A percentile compares a stretch with the other conserved stretches of the same genome.
These are phyloP conservation scores for Serinus canaria DNA, from an alignment of 2,113 vertebrate genomes.

Conservation along the genomic window DNA sequence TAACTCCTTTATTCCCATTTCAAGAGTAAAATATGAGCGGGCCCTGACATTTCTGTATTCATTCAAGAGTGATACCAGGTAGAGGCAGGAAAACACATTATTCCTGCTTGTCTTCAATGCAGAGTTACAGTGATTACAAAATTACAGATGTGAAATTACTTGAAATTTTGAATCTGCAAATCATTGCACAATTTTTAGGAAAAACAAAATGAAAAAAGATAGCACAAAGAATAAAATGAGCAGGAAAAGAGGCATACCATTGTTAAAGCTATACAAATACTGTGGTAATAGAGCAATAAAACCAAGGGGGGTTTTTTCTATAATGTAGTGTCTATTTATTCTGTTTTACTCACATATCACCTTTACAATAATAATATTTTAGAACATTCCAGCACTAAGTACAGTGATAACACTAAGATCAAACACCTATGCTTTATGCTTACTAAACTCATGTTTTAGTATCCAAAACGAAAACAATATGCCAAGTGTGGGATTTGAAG, in stretches of 20 bases:
- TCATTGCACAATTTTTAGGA: neutral
- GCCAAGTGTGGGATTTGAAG: neutral
- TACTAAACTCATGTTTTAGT: neutral
- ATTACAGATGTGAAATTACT: neutral
- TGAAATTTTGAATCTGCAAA: neutral
- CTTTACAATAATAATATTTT: neutral
- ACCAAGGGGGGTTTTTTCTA: accelerated
- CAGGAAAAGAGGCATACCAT: neutral
- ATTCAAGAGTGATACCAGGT: neutral
- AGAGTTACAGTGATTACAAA: neutral
- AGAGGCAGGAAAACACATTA: neutral
- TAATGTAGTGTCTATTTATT: neutral
- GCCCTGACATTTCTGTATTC: neutral
- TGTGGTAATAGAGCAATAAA: neutral
- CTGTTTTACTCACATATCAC: neutral
- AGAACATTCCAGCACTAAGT: neutral
- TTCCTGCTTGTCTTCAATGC: neutral
- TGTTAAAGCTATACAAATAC: neutral
- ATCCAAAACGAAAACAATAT: neutral
- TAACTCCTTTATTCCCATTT: neutral
- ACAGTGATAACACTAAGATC: neutral
- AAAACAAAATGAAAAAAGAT: neutral
- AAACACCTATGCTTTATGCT: neutral
- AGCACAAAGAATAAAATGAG: neutral
- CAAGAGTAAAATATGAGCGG: neutral